phyloP scores from a whole-genome alignment of 2,113 vertebrate species.

The Chloropsis cyanopogon region DNA sequence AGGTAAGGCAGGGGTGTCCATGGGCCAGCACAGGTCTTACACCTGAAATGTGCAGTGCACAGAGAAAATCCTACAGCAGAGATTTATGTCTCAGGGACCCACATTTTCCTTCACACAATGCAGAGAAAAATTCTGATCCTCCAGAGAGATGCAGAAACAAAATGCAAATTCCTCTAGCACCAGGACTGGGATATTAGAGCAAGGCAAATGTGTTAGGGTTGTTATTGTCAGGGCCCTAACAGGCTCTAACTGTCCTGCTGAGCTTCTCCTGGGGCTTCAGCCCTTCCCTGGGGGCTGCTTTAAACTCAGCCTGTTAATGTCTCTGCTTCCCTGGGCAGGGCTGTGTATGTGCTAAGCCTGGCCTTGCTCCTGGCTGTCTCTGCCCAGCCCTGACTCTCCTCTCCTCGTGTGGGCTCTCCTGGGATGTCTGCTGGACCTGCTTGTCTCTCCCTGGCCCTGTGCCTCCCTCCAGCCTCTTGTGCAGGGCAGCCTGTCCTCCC shows the following conservation, averaged over 20 bases:
- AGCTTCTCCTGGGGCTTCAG: neutral
- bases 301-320: neutral
- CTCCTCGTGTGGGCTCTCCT: accelerated
- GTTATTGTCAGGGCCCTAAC: neutral
- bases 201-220: neutral
- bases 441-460: neutral
- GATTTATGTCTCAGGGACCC: neutral
- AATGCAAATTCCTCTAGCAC: neutral
- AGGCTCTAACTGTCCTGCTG: neutral
- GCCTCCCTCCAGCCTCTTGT: neutral
- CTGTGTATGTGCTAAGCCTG: neutral
- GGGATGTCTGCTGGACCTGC: neutral
- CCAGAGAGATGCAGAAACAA: neutral
- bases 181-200: neutral
- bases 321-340: accelerated
- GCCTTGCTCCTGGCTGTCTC: neutral
- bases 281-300: neutral
- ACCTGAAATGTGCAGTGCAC: neutral
- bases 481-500: neutral
- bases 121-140: neutral
- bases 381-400: neutral
- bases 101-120: neutral
- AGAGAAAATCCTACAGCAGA: neutral
- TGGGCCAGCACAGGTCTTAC: neutral
- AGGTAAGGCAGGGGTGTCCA: neutral